Percentiles rank a stretch among this genome's conserved stretches.
Conservation (phyloP, 2,888 invertebrate species). For the Lithophane socia region DNA sequence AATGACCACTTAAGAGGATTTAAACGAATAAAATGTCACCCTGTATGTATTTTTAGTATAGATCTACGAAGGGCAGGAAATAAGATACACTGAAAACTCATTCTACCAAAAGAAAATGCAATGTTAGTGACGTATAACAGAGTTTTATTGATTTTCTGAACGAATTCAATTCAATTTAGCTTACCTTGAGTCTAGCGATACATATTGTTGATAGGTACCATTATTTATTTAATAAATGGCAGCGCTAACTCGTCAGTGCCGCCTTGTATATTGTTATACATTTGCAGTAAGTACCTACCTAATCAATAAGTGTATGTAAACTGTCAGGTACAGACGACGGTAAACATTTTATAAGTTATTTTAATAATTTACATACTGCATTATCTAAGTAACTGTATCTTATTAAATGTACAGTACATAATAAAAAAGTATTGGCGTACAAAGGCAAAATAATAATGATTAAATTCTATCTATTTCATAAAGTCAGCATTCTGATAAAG, state of each 20-base stretch:
- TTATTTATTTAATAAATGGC: conserved; percentile 12
- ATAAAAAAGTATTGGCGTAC: too few relatives aligned
- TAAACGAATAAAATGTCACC: too few relatives aligned
- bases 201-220: neutral
- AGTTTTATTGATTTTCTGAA: conserved; percentile 28
- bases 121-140: neutral
- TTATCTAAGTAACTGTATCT: neutral
- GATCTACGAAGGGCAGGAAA: neutral
- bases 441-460: neutral
- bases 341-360: neutral
- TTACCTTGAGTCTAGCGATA: conserved; percentile 22
- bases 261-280: neutral
- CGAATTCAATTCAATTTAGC: conserved; percentile 11
- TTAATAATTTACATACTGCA: neutral
- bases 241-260: neutral
- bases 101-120: neutral
- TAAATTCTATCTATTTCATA: neutral
- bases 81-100: neutral
- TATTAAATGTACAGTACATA: too few relatives aligned
- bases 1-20: too few relatives aligned
- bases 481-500: too few relatives aligned
- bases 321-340: neutral
- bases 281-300: neutral
- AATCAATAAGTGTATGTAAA: neutral
- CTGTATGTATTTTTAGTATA: too few relatives aligned